Base-by-base conservation (phyloP, 37 sponge, comb jelly and placozoan genomes). In the Axinella damicornis region DNA sequence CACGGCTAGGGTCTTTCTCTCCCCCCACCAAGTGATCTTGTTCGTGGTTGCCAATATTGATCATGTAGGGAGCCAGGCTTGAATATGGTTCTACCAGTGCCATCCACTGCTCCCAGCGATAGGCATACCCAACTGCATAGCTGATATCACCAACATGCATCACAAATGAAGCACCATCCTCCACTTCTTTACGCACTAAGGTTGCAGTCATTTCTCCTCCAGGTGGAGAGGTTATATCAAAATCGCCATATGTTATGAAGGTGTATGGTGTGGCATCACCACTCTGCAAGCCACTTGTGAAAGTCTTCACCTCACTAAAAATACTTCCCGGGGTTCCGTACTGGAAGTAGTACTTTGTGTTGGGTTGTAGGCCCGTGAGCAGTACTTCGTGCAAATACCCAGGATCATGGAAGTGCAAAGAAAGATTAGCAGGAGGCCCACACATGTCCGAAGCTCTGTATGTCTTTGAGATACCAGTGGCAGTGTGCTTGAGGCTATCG, bases 31-130 rank as follows among this genome's bases (percentile, higher is more conserved):
- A 25, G 24, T 63, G 63, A 41, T 65, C 65, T 20, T 80, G 75
- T 15, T 87, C 88, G 38, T 87, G 81, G 68, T 87, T 87, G 20
- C 88, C 88, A 40, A 79, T 64, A 38, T 40, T 32, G 39, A 78
- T 33, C 87, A 87, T 87, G 73, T 87, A 79, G 5, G 87, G 80
- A 2, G 54, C 73, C n/a, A 52, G 38, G 28, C 69, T 53, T 5
- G 71, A 40, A 31, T 40, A 60, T 4, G 85, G 89, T 33, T 90
- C 89, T 16, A 89, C 82, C 19, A 82, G 71, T 1, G 67, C 22
- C 83, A 89, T 77, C 83, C 83, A 89, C 40, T 67, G 55, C 63
- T 89, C 89, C 89, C 89, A 89, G 52, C 62, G 46, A 37, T 83
- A 82, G n/a, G 83, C 71, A 27, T 60, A 71, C 11, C 89, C 89